phyloP scores from a whole-genome alignment of 1,140 invertebrate genomes.

The Onthophagus taurus region DNA sequence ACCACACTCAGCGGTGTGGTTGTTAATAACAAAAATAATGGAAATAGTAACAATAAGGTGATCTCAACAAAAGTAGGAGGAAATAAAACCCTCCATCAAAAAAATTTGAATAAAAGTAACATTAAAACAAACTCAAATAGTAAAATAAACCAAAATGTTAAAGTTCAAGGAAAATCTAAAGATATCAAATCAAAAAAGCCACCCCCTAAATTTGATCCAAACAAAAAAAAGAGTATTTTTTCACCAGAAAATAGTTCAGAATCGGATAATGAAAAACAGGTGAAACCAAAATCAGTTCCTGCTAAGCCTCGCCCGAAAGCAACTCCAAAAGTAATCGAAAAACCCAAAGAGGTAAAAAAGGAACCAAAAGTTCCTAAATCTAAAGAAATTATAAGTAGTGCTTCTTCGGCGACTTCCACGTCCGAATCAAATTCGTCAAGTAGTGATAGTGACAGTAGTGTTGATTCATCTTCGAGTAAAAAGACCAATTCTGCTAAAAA shows the following conservation, averaged over 20 bases:
- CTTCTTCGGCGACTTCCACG: slow-evolving; percentile 37
- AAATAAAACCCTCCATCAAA: slow-evolving; percentile 17
- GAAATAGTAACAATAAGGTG: background rate
- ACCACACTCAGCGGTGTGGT: background rate
- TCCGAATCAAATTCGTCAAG: slow-evolving; percentile 30
- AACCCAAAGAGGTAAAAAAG: slow-evolving; percentile 26
- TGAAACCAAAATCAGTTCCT: slow-evolving; percentile 31
- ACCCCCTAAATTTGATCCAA: slow-evolving; percentile 35
- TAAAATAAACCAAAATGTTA: slow-evolving; percentile 17
- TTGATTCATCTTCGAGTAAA: slow-evolving; percentile 26
- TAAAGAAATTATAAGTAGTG: slow-evolving; percentile 37
- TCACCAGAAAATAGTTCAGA: slow-evolving; percentile 73
- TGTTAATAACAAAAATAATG: background rate
- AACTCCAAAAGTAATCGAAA: slow-evolving; percentile 28
- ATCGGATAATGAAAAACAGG: slow-evolving; percentile 43
- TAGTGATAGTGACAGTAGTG: slow-evolving; percentile 36
- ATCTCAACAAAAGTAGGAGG: background rate
- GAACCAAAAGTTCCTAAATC: slow-evolving; percentile 32
- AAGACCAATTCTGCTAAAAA: slow-evolving; percentile 33
- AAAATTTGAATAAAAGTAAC: slow-evolving; percentile 10
- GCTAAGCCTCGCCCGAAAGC: slow-evolving; percentile 34
- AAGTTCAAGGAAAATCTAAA: slow-evolving; percentile 19
- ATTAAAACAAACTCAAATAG: background rate
- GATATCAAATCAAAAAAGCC: slow-evolving; percentile 27
- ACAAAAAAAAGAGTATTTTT: slow-evolving; percentile 74